phyloP scores from a whole-genome alignment of 2,113 vertebrate species.

The Castor canadensis region DNA sequence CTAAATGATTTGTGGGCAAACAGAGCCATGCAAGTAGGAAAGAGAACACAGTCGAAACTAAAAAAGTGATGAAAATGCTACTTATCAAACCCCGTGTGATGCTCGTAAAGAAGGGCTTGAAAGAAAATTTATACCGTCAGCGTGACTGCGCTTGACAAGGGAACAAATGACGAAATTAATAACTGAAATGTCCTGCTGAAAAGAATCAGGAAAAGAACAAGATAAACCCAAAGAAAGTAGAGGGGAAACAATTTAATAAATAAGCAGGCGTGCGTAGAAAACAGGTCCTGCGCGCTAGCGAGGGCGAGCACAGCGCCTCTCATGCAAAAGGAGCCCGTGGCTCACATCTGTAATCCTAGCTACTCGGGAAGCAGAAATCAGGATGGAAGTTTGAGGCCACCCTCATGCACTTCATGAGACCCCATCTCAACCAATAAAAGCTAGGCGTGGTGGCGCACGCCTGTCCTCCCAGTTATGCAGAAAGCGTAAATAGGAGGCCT shows the following conservation, averaged over 20 bases:
- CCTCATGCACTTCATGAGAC: too few relatives aligned
- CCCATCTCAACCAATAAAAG: too few relatives aligned
- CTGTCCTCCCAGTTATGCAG: too few relatives aligned
- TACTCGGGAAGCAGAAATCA: too few relatives aligned
- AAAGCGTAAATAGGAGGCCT: too few relatives aligned
- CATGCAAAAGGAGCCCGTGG: too few relatives aligned
- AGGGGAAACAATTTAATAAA: not conserved
- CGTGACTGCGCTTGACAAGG: not conserved
- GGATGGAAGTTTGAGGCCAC: too few relatives aligned
- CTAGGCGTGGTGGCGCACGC: too few relatives aligned
- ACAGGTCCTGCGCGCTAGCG: fast-evolving
- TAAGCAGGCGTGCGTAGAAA: fast-evolving
- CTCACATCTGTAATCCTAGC: too few relatives aligned
- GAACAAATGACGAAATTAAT: constrained; percentile 5
- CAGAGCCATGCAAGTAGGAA: not conserved
- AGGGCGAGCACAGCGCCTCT: fast-evolving
- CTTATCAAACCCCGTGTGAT: not conserved
- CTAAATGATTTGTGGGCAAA: constrained; percentile 43
- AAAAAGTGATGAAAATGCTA: not conserved
- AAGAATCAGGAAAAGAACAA: constrained; percentile 31
- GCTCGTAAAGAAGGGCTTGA: not conserved
- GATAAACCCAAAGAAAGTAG: not conserved
- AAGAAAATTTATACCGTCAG: not conserved
- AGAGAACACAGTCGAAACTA: not conserved
- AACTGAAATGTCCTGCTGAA: not conserved